Evolutionary conservation across 2,797 vertebrate genomes (phyloP), one percentile per base, ranked within the genome.

Genomic region (Nasua narica): DNA sequence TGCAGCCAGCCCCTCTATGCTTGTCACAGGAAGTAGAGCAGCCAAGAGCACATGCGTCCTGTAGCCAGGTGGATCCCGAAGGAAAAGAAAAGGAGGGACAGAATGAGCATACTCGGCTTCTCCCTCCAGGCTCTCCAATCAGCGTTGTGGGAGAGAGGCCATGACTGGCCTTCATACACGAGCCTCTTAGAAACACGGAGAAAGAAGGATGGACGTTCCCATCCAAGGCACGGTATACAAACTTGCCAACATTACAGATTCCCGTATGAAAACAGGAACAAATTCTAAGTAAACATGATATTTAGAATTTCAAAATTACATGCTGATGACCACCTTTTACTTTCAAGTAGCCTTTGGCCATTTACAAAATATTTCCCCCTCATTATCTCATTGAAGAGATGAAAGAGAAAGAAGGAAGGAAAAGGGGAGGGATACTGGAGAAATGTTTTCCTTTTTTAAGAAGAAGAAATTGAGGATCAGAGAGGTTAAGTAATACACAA

Each of bases 361-460:
- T 35, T 93, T 77, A 27, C 23, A 88, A 85, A 79, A 84, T 88
- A 29, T 65, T 58, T 65, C 50, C 29, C 46, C 19, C 16, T 90
- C 62, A 14, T 74, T 79, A 79, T n/a, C 35, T 90, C 74, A 69
- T 5, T 87, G 58, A 87, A 87, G 81, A 77, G 50, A 87, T 29
- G 69, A 85, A 56, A 83, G 70, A 85, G 78, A 54, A 60, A 50
- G 83, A 56, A 92, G 5, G 35, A 72, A 87, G 62, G 43, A 29
- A 29, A 90, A 67, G 43, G 43, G 43, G 52, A 62, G 25, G 23
- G 35, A 58, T 29, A 15, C 37, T 43, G 21, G 60, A 48, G 74
- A 84, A 43, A 72, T 58, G 56, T 9, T 72, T 37, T 19, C 37
- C n/a, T 25, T 56, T 58, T 86, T 43, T 35, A 60, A 74, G 52